These are phyloP conservation scores for Oophaga sylvatica DNA, from an alignment of 2,797 vertebrate genomes.

Conservation along the genomic window DNA sequence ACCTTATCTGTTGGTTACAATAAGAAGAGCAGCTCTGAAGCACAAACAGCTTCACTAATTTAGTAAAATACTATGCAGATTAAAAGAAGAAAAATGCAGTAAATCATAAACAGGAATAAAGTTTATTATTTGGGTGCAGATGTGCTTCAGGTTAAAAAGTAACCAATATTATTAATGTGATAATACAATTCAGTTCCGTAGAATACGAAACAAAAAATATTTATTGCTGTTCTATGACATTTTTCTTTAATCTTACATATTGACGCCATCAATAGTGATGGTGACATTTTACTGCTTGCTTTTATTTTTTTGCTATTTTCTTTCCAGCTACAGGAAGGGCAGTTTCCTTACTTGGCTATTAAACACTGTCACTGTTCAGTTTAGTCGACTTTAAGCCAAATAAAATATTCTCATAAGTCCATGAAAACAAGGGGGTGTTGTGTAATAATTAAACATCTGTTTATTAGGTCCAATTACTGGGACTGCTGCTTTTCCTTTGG, in stretches of 20 bases:
- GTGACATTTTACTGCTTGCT: slow-evolving; percentile 22
- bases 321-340: slow-evolving; percentile 31
- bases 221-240: not conserved
- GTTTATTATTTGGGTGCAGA: no score
- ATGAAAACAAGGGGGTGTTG: slow-evolving; percentile 18
- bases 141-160: no score
- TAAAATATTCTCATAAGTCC: slow-evolving; percentile 16
- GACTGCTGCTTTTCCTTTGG: not conserved
- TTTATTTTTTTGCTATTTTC: slow-evolving; percentile 18
- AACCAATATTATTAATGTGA: no score
- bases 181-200: no score
- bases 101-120: no score
- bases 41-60: not conserved
- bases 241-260: not conserved
- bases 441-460: slow-evolving; percentile 53
- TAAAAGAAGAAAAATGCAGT: not conserved
- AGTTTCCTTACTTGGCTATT: slow-evolving; percentile 49
- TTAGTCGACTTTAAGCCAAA: slow-evolving; percentile 20
- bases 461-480: slow-evolving; percentile 13
- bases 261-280: not conserved
- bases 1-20: not conserved
- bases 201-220: not conserved
- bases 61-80: not conserved
- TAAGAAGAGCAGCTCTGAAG: not conserved
- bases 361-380: slow-evolving; percentile 47